These are phyloP conservation scores for Osmerus eperlanus DNA, from an alignment of 2,113 vertebrate species.

Conservation along the genomic window DNA sequence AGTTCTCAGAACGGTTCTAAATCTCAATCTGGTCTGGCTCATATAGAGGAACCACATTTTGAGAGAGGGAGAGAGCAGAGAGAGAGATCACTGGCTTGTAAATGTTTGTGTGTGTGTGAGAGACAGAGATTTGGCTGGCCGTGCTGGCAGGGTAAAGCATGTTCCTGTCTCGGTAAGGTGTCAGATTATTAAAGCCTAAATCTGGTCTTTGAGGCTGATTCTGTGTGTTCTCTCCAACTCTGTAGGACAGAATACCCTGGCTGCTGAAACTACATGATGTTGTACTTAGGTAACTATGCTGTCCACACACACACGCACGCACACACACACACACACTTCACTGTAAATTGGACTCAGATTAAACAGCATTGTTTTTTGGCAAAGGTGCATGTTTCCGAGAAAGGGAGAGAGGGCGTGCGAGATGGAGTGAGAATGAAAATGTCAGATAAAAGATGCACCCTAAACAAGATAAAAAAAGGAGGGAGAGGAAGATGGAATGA, in stretches of 20 bases:
- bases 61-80: too few species aligned
- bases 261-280: slow-evolving; percentile 79
- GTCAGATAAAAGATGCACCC: background rate
- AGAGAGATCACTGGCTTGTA: too few species aligned
- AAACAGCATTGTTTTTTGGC: background rate
- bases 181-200: too few species aligned
- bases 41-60: too few species aligned
- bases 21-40: too few species aligned
- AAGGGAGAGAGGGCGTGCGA: background rate
- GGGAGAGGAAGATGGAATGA: background rate
- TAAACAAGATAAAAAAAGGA: slow-evolving; percentile 2
- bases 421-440: background rate
- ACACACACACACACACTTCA: background rate
- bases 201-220: background rate
- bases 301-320: background rate
- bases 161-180: too few species aligned
- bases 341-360: too few species aligned
- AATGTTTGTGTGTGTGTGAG: slow-evolving; percentile 1
- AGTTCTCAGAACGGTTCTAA: too few species aligned
- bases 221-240: background rate
- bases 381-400: background rate
- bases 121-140: background rate
- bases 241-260: slow-evolving; percentile 88
- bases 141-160: too few species aligned
- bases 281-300: slow-evolving; percentile 75